A percentile compares a stretch with the other conserved stretches of the same genome.
Conservation (phyloP, 2,113 vertebrate species). For the Leptocoma aspasia region DNA sequence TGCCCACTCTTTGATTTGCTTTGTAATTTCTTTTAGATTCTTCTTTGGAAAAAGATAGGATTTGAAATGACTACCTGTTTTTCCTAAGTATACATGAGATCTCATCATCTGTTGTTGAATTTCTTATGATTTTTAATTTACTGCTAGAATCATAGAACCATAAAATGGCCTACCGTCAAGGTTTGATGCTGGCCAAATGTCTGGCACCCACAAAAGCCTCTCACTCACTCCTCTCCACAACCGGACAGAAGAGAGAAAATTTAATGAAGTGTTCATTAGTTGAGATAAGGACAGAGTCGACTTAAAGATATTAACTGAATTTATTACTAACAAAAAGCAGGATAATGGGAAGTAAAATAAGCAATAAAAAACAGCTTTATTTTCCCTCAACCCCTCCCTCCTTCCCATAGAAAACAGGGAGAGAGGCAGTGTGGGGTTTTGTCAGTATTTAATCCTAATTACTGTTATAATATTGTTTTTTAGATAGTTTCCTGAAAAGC, state of each 20-base stretch:
- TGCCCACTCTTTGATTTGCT: neutral
- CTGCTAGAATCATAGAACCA: neutral
- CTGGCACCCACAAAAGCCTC: neutral
- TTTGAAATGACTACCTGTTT: neutral
- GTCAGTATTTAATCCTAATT: neutral
- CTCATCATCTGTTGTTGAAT: neutral
- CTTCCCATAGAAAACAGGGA: neutral
- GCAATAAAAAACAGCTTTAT: neutral
- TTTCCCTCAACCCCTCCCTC: neutral
- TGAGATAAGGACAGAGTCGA: neutral
- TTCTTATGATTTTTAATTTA: neutral
- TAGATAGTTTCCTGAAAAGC: neutral
- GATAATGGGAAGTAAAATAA: neutral
- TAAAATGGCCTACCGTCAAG: accelerated
- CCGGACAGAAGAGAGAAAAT: neutral
- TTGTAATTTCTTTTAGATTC: neutral
- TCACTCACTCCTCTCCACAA: neutral
- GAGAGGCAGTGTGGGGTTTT: neutral
- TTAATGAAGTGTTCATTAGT: neutral
- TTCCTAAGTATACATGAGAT: neutral
- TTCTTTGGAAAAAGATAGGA: neutral
- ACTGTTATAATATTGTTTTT: neutral
- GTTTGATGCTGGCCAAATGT: neutral
- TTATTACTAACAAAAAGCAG: neutral
- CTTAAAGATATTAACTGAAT: neutral